phyloP scores from a whole-genome alignment of 2,888 invertebrate species.

The Caenorhabditis angaria region DNA sequence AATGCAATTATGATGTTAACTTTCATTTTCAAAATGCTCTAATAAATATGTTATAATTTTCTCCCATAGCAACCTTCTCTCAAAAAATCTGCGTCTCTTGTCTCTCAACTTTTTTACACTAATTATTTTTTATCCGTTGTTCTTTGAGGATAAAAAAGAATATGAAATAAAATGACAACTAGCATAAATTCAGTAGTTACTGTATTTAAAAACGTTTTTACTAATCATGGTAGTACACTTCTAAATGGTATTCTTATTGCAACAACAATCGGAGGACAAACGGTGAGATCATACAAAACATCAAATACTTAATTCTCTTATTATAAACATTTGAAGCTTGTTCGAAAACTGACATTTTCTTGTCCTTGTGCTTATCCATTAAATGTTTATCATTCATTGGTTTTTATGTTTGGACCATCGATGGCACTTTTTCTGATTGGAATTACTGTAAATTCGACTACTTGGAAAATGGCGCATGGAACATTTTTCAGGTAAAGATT shows the following conservation, averaged over 20 bases:
- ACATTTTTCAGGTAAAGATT: constrained; percentile 64
- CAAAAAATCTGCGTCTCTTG: background rate
- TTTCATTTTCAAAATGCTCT: no score
- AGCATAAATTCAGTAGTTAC: constrained; percentile 54
- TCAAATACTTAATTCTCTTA: background rate
- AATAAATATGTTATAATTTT: no score
- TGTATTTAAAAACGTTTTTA: constrained; percentile 59
- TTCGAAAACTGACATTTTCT: constrained; percentile 61
- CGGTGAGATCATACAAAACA: constrained; percentile 43
- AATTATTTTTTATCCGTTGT: background rate
- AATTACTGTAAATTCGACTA: constrained; percentile 62
- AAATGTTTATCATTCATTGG: constrained; percentile 60
- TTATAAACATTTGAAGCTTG: constrained; percentile 44
- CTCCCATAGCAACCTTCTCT: no score
- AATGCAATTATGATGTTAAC: no score
- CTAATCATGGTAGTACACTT: constrained; percentile 64
- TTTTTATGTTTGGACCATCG: constrained; percentile 60
- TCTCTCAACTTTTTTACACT: background rate
- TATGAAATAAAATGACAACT: constrained; percentile 33
- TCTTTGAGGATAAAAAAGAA: no score
- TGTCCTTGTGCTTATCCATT: constrained; percentile 67
- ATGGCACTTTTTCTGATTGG: constrained; percentile 47
- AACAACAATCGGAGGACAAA: constrained; percentile 66
- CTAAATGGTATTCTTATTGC: constrained; percentile 66
- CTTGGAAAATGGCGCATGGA: constrained; percentile 66